These are phyloP conservation scores for Augochlora pura DNA, from an alignment of 1,140 invertebrate genomes.

Conservation along the genomic window DNA sequence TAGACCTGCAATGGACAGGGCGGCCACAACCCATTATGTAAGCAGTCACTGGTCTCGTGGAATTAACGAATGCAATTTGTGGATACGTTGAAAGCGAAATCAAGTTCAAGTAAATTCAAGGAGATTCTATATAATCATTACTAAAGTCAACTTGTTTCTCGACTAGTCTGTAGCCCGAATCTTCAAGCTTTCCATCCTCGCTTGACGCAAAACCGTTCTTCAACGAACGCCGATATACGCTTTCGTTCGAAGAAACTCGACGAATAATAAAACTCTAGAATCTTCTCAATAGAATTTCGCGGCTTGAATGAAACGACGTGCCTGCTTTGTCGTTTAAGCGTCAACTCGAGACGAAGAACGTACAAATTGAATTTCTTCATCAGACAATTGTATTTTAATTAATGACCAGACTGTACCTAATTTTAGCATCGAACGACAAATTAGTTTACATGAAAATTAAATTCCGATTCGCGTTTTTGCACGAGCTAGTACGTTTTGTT, in stretches of 20 bases:
- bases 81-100: too few relatives aligned
- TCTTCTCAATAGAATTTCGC: background rate
- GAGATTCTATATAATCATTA: too few relatives aligned
- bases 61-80: too few relatives aligned
- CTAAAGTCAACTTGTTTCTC: background rate
- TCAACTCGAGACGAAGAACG: background rate
- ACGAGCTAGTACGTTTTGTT: conserved; percentile 31
- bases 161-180: background rate
- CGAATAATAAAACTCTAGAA: background rate
- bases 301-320: background rate
- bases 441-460: background rate
- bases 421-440: background rate
- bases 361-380: background rate
- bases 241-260: background rate
- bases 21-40: too few relatives aligned
- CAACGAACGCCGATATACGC: background rate
- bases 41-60: too few relatives aligned
- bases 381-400: background rate
- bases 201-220: too few relatives aligned
- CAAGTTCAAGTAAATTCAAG: too few relatives aligned
- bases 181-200: background rate
- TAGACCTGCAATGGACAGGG: too few relatives aligned
- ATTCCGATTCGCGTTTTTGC: conserved; percentile 10
- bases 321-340: too few relatives aligned
- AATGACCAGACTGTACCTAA: background rate